Conservation (phyloP, 2,797 vertebrate species). For the Falco berigora region DNA sequence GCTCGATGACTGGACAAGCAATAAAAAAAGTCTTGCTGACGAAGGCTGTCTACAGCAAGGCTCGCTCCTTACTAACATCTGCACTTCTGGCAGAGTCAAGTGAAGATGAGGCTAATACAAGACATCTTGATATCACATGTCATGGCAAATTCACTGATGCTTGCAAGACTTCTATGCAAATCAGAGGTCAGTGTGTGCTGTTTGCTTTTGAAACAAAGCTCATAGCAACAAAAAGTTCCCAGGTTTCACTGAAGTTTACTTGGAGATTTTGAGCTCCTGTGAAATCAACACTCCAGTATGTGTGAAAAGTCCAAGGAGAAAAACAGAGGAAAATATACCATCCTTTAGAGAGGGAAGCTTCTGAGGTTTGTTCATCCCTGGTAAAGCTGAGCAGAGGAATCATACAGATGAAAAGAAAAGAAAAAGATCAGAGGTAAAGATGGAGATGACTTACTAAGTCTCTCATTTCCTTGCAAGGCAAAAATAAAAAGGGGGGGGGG, state of each 20-base stretch:
- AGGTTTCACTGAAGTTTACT: not conserved
- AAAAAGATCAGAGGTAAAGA: not conserved
- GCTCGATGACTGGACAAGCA: not conserved
- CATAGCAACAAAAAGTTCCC: not conserved
- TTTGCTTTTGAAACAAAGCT: not conserved
- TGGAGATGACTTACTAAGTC: not conserved
- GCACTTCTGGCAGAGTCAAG: not conserved
- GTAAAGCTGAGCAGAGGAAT: not conserved
- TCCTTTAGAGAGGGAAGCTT: not conserved
- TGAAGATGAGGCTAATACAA: not conserved
- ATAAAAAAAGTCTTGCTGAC: not conserved
- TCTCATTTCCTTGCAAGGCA: conserved; percentile 6
- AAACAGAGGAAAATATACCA: not conserved
- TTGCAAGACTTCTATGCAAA: not conserved
- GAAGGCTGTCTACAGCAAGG: not conserved
- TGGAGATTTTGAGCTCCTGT: not conserved
- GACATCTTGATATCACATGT: not conserved
- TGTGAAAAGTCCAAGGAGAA: not conserved
- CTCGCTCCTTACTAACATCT: not conserved
- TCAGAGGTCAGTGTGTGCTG: not conserved
- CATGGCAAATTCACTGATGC: not conserved
- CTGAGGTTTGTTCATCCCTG: not conserved
- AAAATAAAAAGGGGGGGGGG: not conserved
- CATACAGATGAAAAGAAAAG: not conserved
- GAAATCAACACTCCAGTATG: not conserved